These are phyloP conservation scores for Agrilus planipennis DNA, from an alignment of 1,140 invertebrate genomes.

Conservation along the genomic window DNA sequence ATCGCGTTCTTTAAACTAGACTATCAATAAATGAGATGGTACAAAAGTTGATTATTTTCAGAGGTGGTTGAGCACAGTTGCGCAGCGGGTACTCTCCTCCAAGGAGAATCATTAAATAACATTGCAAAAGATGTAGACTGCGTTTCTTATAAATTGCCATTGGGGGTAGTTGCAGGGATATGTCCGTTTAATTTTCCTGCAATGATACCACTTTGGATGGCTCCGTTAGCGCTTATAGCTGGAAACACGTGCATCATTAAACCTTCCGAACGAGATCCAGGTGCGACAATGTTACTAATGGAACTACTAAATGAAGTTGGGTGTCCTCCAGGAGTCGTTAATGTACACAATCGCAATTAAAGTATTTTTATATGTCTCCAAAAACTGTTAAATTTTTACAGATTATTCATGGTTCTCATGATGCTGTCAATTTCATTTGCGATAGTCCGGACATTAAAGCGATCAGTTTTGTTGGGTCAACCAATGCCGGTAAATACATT, in stretches of 20 bases:
- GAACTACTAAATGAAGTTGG: conserved; percentile 84
- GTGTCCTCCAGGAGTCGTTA: conserved; percentile 86
- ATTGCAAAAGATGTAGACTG: conserved; percentile 92
- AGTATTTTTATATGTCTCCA: not conserved
- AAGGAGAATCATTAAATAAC: conserved; percentile 86
- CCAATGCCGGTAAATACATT: conserved; percentile 92
- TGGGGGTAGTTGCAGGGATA: conserved; percentile 70
- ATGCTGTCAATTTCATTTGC: conserved; percentile 94
- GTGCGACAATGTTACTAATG: conserved; percentile 88
- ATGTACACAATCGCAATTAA: conserved; percentile 38
- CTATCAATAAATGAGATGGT: conserved; percentile 1
- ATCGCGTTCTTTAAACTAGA: conserved; percentile 6
- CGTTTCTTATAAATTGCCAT: conserved; percentile 75
- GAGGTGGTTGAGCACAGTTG: conserved; percentile 96
- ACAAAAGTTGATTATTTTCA: conserved; percentile 32
- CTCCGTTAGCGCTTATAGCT: conserved; percentile 84
- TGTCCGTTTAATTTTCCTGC: conserved; percentile 92
- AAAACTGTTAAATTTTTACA: conserved; percentile 16
- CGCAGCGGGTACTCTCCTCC: conserved; percentile 77
- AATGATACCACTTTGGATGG: conserved; percentile 99
- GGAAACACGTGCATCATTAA: conserved; percentile 72
- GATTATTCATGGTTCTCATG: conserved; percentile 89
- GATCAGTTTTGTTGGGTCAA: conserved; percentile 97
- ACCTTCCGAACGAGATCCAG: conserved; percentile 96
- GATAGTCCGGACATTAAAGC: conserved; percentile 93